Evolutionary conservation across 2,797 vertebrate genomes (phyloP).

Genomic region (Serranus cabrilla): DNA sequence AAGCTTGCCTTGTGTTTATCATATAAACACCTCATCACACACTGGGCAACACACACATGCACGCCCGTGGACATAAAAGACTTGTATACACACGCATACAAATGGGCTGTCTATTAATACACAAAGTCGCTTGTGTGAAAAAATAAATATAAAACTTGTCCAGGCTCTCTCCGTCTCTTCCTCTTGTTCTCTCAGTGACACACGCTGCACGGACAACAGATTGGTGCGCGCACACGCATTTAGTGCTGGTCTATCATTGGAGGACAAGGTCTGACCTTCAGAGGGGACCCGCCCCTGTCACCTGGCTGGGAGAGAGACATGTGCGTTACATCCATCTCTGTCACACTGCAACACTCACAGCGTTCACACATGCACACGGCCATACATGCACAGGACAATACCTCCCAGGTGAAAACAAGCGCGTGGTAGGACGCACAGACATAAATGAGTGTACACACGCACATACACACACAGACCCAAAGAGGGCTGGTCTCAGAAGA

Average conservation of each 20-base stretch:
- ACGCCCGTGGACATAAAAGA: conserved; percentile 62
- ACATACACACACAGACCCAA: conserved; percentile 30
- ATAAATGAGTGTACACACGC: conserved; percentile 27
- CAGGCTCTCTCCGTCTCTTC: conserved; percentile 41
- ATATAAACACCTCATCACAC: conserved; percentile 83
- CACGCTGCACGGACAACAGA: conserved; percentile 26
- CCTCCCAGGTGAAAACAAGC: conserved; percentile 40
- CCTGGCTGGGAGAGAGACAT: conserved; percentile 72
- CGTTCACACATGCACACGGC: conserved; percentile 35
- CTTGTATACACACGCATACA: conserved; percentile 72
- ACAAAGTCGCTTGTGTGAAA: conserved; percentile 42
- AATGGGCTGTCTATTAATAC: conserved; percentile 63
- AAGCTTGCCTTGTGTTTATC: conserved; percentile 84
- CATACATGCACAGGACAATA: conserved; percentile 27
- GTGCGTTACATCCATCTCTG: conserved; percentile 78
- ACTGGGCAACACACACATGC: conserved; percentile 69
- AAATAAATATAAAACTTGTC: conserved; percentile 60
- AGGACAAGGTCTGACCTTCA: conserved; percentile 81
- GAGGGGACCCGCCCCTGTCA: conserved; percentile 67
- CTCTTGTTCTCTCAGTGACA: conserved; percentile 39
- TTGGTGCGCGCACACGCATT: conserved; percentile 9
- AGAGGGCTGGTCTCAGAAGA: conserved; percentile 64
- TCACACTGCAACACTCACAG: conserved; percentile 52
- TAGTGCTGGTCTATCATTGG: conserved; percentile 54
- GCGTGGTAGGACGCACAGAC: conserved; percentile 44